phyloP scores from a whole-genome alignment of 2,797 vertebrate species.

The Corythornis leucogaster region DNA sequence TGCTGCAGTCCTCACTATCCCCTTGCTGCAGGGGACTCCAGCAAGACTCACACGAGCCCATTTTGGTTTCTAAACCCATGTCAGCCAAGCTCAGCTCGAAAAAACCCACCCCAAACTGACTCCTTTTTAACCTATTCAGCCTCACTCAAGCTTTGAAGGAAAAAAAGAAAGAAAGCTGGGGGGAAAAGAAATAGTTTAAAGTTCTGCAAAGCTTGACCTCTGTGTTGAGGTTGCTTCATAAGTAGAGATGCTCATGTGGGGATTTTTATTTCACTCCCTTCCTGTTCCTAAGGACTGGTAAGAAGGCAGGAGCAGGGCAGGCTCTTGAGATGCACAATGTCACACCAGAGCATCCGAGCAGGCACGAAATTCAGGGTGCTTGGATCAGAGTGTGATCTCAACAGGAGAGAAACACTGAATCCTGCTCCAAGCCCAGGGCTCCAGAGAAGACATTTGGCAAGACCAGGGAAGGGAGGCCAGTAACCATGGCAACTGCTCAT shows the following conservation, averaged over 20 bases:
- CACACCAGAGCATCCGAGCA: rapidly evolving
- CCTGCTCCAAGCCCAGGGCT: slow-evolving; percentile 9
- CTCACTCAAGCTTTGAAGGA: background rate
- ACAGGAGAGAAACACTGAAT: background rate
- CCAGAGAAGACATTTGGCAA: slow-evolving; percentile 16
- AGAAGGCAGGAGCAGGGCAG: background rate
- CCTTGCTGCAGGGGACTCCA: background rate
- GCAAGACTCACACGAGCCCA: rapidly evolving
- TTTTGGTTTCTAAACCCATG: background rate
- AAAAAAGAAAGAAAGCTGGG: background rate
- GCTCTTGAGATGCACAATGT: rapidly evolving
- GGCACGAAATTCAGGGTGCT: background rate
- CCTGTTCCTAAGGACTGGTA: background rate
- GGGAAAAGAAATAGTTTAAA: background rate
- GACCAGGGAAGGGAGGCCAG: background rate
- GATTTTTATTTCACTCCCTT: rapidly evolving
- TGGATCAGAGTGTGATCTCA: background rate
- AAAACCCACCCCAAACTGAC: too few species aligned
- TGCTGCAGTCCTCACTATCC: background rate
- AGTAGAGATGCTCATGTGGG: rapidly evolving
- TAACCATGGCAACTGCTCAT: slow-evolving; percentile 46
- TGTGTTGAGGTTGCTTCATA: rapidly evolving
- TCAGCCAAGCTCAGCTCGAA: background rate
- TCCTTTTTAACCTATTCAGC: background rate
- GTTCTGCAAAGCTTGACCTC: background rate